Evolutionary conservation across 2,113 vertebrate genomes (phyloP).

Genomic region (Cathartes aura): DNA sequence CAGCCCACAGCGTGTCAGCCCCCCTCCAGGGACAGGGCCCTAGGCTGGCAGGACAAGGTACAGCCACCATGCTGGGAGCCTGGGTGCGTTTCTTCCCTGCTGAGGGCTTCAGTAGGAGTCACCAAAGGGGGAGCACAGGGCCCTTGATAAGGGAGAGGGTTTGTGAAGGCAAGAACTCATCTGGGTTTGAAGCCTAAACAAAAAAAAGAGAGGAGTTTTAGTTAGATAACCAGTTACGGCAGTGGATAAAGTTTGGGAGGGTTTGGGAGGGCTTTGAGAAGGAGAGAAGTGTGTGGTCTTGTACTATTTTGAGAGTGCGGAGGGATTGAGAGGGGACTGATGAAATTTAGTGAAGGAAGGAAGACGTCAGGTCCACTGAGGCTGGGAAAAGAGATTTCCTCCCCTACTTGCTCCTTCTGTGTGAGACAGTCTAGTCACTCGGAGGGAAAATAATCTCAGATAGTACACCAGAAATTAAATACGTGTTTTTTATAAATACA

Average conservation of each 20-base stretch:
- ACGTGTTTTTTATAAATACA: not conserved
- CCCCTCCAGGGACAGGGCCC: not conserved
- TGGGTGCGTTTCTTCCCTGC: accelerated
- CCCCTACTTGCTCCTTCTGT: not conserved
- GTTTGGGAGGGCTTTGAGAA: not conserved
- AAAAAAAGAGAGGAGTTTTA: not conserved
- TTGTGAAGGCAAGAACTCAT: not conserved
- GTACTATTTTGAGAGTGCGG: not conserved
- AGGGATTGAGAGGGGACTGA: not conserved
- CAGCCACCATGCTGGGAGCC: not conserved
- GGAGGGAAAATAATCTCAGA: not conserved
- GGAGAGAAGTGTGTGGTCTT: not conserved
- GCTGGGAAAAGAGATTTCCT: not conserved
- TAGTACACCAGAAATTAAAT: not conserved
- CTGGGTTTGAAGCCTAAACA: not conserved
- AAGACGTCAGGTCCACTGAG: not conserved
- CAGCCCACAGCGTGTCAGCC: not conserved
- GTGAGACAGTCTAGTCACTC: not conserved
- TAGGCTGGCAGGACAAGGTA: not conserved
- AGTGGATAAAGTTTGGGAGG: not conserved
- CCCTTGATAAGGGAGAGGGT: not conserved
- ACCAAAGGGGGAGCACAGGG: not conserved
- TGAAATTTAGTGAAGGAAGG: not conserved
- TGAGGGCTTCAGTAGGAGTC: not conserved
- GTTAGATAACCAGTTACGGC: not conserved